Percentiles rank a stretch among this genome's conserved stretches.
Evolutionary conservation across 2,888 invertebrate genomes (phyloP).

Genomic region (Bombylius discolor): DNA sequence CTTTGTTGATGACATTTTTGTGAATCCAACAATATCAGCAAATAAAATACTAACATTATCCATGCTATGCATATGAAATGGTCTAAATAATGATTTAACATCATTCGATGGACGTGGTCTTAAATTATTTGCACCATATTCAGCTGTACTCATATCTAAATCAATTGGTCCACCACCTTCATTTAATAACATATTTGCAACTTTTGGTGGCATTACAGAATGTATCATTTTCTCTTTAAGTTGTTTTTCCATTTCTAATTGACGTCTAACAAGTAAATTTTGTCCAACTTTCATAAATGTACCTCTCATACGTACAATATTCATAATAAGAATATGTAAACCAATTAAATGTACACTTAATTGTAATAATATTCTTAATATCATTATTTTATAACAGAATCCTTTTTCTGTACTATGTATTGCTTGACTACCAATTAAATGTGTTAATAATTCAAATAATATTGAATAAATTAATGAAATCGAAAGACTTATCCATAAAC

Average conservation of each 20-base stretch:
- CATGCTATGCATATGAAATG: conserved; percentile 95
- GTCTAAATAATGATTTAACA: conserved; percentile 74
- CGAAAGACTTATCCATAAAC: conserved; percentile 69
- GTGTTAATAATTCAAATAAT: conserved; percentile 64
- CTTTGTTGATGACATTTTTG: conserved; percentile 93
- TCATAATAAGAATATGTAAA: conserved; percentile 85
- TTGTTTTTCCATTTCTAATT: conserved; percentile 85
- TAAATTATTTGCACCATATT: conserved; percentile 24
- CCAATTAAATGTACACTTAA: conserved; percentile 85
- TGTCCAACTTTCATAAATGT: conserved; percentile 96
- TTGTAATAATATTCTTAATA: conserved; percentile 66
- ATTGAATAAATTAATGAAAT: conserved; percentile 74
- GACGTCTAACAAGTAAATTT: conserved; percentile 74
- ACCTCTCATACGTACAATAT: conserved; percentile 81
- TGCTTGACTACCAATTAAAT: conserved; percentile 36
- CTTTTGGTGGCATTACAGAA: conserved; percentile 92
- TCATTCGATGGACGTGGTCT: conserved; percentile 36
- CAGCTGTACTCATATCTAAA: conserved; percentile 18
- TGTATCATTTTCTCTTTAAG: conserved; percentile 95
- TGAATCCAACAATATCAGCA: conserved; percentile 96
- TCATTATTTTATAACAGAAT: conserved; percentile 45
- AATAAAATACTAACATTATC: conserved; percentile 92
- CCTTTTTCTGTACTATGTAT: conserved; percentile 38
- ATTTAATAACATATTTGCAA: conserved; percentile 72
- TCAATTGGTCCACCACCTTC: conserved; percentile 43